Evolutionary conservation across 2,888 invertebrate genomes (phyloP).

Genomic region (Lepidonotus clava): DNA sequence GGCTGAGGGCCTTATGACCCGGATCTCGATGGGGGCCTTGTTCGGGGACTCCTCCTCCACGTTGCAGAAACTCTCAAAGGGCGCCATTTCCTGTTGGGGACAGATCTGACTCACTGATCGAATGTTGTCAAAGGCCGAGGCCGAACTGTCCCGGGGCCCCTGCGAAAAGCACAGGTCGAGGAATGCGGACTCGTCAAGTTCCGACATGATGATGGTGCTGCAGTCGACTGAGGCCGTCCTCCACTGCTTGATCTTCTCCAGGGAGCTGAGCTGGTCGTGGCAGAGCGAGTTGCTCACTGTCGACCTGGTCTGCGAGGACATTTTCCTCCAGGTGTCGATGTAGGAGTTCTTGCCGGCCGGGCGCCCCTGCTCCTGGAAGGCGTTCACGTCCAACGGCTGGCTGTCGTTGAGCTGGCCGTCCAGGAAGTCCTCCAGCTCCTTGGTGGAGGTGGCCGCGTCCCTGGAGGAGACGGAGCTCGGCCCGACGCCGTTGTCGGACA

Average conservation of each 20-base stretch:
- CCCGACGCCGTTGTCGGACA: background rate
- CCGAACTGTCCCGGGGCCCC: background rate
- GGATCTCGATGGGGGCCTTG: background rate
- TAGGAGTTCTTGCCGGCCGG: background rate
- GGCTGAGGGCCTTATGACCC: background rate
- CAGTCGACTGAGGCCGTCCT: conserved; percentile 13
- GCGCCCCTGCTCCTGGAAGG: background rate
- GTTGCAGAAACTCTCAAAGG: background rate
- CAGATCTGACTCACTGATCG: conserved; percentile 18
- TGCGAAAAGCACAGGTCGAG: background rate
- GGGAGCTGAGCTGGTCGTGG: background rate
- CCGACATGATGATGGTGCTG: conserved; percentile 21
- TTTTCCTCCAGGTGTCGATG: background rate
- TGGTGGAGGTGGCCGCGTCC: background rate
- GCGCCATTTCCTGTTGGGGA: background rate
- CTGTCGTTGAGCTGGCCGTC: background rate
- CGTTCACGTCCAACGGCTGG: no score
- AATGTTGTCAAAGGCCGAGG: background rate
- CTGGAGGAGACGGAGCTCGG: background rate
- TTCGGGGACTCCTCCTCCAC: background rate
- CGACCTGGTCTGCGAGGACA: background rate
- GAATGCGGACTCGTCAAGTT: conserved; percentile 11
- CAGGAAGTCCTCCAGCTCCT: background rate
- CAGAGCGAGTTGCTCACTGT: background rate
- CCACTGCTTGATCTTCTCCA: conserved; percentile 42